phyloP scores from a whole-genome alignment of 2,797 vertebrate species.

The Melanotaenia nigrans region DNA sequence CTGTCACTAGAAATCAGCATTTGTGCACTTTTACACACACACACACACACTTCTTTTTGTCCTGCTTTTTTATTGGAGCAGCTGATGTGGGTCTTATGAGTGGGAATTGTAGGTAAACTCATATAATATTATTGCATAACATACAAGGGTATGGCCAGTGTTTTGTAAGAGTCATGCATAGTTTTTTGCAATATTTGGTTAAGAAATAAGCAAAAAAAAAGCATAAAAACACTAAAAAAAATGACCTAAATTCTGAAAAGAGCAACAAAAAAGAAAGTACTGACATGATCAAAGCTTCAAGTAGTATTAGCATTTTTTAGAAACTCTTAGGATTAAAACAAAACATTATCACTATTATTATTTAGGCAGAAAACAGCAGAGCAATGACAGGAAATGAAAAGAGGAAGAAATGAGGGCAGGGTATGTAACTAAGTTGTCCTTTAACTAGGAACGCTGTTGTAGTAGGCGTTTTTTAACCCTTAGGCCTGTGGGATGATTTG shows the following conservation, averaged over 20 bases:
- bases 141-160: slow-evolving; percentile 6
- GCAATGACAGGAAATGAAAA: slow-evolving; percentile 31
- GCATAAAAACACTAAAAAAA: background rate
- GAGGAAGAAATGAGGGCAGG: slow-evolving; percentile 9
- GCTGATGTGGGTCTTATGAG: slow-evolving; percentile 36
- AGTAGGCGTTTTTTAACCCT: slow-evolving; percentile 15
- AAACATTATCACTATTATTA: background rate
- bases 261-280: background rate
- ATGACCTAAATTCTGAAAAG: background rate
- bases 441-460: background rate
- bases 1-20: background rate
- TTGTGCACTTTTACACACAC: background rate
- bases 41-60: background rate
- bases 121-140: slow-evolving; percentile 16
- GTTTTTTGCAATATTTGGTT: background rate
- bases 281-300: background rate
- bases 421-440: slow-evolving; percentile 1
- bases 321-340: background rate
- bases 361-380: slow-evolving; percentile 15
- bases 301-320: background rate
- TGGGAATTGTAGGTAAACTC: slow-evolving; percentile 10
- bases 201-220: background rate
- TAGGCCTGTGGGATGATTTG: slow-evolving; percentile 1
- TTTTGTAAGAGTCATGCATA: slow-evolving; percentile 17
- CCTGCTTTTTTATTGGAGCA: background rate